Conservation (phyloP, 1,140 invertebrate genomes). For the Bathynomus jamesi region DNA sequence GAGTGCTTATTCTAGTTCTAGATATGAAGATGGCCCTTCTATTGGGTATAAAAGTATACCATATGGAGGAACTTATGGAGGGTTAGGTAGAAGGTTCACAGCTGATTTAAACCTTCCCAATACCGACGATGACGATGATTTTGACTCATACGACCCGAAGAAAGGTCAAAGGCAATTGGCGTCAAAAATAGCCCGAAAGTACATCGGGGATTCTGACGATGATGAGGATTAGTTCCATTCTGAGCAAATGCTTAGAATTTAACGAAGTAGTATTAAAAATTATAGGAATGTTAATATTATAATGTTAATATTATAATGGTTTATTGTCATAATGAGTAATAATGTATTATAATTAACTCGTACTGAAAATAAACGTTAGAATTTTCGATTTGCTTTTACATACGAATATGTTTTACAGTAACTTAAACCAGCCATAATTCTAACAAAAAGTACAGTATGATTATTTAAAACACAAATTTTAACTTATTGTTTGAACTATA, state of each 20-base stretch:
- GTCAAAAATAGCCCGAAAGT: slow-evolving; percentile 3
- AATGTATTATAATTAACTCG: too few species aligned
- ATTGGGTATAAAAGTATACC: too few species aligned
- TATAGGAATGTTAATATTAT: not conserved
- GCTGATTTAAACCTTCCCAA: not conserved
- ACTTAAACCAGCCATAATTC: too few species aligned
- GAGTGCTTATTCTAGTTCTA: not conserved
- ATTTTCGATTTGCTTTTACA: too few species aligned
- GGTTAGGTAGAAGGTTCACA: not conserved
- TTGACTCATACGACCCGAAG: slow-evolving; percentile 1
- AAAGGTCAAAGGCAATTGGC: slow-evolving; percentile 5
- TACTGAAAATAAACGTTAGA: too few species aligned
- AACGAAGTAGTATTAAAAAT: not conserved
- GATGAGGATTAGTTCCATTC: slow-evolving; percentile 5
- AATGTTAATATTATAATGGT: not conserved
- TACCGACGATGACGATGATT: not conserved
- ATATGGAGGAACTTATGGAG: not conserved
- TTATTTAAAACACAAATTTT: too few species aligned
- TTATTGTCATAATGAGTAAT: too few species aligned
- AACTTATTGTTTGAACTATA: too few species aligned
- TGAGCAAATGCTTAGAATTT: too few species aligned
- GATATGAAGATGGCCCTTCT: not conserved
- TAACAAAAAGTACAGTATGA: too few species aligned
- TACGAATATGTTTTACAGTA: too few species aligned
- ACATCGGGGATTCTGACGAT: slow-evolving; percentile 1